These are phyloP conservation scores for Exaiptasia diaphana DNA, from an alignment of 64 coral and sea anemone genomes.

Conservation along the genomic window DNA sequence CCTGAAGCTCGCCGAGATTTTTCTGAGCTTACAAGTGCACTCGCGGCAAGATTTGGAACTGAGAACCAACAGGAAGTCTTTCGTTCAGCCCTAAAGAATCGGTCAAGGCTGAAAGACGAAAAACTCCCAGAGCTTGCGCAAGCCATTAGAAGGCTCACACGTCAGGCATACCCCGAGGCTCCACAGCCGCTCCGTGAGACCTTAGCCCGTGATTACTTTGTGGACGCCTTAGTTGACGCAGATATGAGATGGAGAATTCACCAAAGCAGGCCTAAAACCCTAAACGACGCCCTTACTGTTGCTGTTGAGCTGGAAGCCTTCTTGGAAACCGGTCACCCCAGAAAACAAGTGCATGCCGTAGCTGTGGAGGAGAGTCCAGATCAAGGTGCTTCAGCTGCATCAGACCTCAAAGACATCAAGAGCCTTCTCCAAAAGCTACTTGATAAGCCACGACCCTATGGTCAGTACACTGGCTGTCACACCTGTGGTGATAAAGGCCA, in stretches of 20 bases:
- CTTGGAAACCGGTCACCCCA: too few species aligned
- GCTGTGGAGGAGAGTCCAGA: too few species aligned
- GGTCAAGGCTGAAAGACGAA: too few species aligned
- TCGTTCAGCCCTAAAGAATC: not conserved
- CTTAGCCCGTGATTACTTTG: slow-evolving; percentile 16
- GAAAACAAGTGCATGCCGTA: too few species aligned
- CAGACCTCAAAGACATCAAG: too few species aligned
- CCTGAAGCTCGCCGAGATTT: not conserved
- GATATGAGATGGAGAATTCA: slow-evolving; percentile 5
- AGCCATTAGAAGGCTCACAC: not conserved
- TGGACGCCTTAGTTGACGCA: slow-evolving; percentile 6
- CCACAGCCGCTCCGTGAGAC: not conserved
- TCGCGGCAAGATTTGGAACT: not conserved
- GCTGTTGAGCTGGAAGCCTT: slow-evolving; percentile 20
- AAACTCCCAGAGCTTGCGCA: slow-evolving; percentile 17
- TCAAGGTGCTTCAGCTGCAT: too few species aligned
- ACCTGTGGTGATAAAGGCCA: not conserved
- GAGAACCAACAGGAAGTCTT: slow-evolving; percentile 2
- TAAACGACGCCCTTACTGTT: not conserved
- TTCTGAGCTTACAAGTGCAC: not conserved
- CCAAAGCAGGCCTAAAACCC: not conserved
- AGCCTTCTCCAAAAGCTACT: too few species aligned
- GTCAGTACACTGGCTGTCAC: not conserved
- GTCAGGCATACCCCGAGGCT: not conserved
- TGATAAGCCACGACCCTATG: too few species aligned